phyloP scores from a whole-genome alignment of 2,113 vertebrate species.

The Tachycineta bicolor region DNA sequence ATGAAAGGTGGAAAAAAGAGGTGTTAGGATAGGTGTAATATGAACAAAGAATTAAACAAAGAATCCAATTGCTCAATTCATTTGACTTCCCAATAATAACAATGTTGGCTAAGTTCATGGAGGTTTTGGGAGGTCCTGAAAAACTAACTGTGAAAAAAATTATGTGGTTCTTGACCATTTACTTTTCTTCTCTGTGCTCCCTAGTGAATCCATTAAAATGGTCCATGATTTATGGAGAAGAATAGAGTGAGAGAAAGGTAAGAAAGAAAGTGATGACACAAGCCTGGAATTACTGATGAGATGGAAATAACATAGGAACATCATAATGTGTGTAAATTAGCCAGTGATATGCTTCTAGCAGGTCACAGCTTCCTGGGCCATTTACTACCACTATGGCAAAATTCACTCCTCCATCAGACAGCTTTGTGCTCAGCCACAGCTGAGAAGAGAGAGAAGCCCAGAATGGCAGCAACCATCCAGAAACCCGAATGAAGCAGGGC shows the following conservation, averaged over 20 bases:
- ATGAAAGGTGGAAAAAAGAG: slow-evolving; percentile 12
- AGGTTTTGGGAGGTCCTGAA: not conserved
- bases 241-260: not conserved
- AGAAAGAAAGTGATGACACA: slow-evolving; percentile 4
- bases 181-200: slow-evolving; percentile 12
- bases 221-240: slow-evolving; percentile 28
- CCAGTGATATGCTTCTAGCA: not conserved
- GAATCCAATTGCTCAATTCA: not conserved
- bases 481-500: not conserved
- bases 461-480: not conserved
- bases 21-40: not conserved
- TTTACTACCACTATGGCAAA: not conserved
- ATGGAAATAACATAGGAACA: slow-evolving; percentile 25
- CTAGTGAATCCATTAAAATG: slow-evolving; percentile 21
- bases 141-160: not conserved
- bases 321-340: slow-evolving; percentile 38
- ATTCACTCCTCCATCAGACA: not conserved
- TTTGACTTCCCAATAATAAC: not conserved
- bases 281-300: slow-evolving; percentile 52
- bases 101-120: not conserved
- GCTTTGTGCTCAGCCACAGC: not conserved
- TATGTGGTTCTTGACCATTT: not conserved
- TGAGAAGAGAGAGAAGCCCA: not conserved
- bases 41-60: not conserved
- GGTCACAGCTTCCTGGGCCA: not conserved